Base-by-base conservation (phyloP, 2,113 vertebrate species). In the Heterochromis multidens region DNA sequence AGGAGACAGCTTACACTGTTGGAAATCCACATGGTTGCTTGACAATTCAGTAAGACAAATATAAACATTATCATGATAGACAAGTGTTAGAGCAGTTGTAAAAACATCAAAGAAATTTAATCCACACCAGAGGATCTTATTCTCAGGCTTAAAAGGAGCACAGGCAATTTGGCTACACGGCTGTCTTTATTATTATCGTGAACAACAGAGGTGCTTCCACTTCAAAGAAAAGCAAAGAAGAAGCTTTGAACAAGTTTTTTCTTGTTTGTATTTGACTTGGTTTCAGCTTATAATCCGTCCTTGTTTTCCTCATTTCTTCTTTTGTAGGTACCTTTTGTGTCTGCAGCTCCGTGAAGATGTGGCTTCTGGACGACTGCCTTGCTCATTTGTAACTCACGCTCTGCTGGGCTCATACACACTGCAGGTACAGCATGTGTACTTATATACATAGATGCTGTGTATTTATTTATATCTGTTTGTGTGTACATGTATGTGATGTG, bases 321-420 rank as follows among this genome's bases (percentile, higher is more conserved):
- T 62, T 40, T 31, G 21, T n/a, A 95, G 95, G 85, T 95, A 95
- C 91, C 91, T 95, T 89, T 85, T 95, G 85, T 95, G 95, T 88
- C 93, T 95, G 80, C 95, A 95, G 88, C 95, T 94, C 46, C 93
- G 95, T 49, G 92, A 95, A 82, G 93, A 94, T n/a, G 93, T 95
- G 62, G 88, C 93, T 3, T 91, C 91, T 0, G 95, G 95, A 40
- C 89, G 93, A 21, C 90, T 95, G 84, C 95, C 95, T n/a, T 95
- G 95, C 82, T 95, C 95, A 0, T 95, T 95, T 23, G 95, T 95
- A 79, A 95, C 95, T 21, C 93, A 94, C 23, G 90, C 95, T 74
- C 90, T 95, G 81, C 92, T 95, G 83, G 95, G 94, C 6, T 95
- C 95, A 0, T 95, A 95, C 94, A 94, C 92, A 1, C 29, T 95